Base-by-base conservation (phyloP, 1,140 invertebrate genomes). In the Ladona fulva region DNA sequence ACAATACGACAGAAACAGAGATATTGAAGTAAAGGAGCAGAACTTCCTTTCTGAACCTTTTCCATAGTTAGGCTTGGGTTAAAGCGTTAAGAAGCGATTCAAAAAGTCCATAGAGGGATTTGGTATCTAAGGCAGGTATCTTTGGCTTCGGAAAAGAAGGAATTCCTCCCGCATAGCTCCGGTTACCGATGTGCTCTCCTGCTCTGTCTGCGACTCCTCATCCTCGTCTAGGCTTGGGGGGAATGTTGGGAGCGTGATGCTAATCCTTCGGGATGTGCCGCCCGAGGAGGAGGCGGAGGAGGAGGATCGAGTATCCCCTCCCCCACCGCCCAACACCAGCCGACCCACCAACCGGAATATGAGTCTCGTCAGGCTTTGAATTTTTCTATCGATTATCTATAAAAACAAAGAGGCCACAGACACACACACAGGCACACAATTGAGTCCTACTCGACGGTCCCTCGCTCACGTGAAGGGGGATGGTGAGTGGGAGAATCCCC, bases 331-430 rank as follows among this genome's bases (percentile, higher is more conserved):
- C 59, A 79, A 77, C 37, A 80, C 79, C 75, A 80, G 78, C 22
- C 91, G 90, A 14, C 92, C 92, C 81, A 93, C 85, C 29, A 89
- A 85, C 80, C 89, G 88, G 83, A 93, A 87, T 80, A 93, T 82
- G 82, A 89, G 87, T 81, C 89, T 87, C 79, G 90, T 89, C 83
- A 93, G 88, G 84, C 88, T 85, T 86, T 92, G 92, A 84, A 92
- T 90, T 86, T 91, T 92, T 84, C 90, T 86, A 88, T 93, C 91
- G 86, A 93, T 88, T 86, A 92, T 91, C 92, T 93, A 92, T 25
- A 77, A 66, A 66, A 66, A 66, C 52, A 66, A 66, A 66, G 52
- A 66, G 52, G 52, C 11, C 24, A 76, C 6, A 75, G n/a, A 75
- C 25, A 76, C 75, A 76, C 25, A 76, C 75, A 42, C 42, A 22